These are phyloP conservation scores for Strigops habroptila DNA, from an alignment of 2,113 vertebrate genomes.

Conservation along the genomic window DNA sequence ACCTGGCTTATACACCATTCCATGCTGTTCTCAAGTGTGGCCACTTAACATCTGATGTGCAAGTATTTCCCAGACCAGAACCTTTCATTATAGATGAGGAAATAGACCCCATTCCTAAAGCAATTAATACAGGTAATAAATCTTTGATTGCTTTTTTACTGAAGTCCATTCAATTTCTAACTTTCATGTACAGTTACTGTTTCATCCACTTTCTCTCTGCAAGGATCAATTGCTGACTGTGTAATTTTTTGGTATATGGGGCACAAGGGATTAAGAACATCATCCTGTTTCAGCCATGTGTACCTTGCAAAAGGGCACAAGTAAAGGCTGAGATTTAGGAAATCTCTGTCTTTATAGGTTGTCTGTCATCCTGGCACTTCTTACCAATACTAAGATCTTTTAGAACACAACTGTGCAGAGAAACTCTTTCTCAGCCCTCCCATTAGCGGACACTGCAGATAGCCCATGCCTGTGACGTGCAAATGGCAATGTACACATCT, in stretches of 20 bases:
- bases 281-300: not conserved
- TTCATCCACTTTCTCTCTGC: not conserved
- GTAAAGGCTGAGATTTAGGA: not conserved
- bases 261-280: not conserved
- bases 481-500: not conserved
- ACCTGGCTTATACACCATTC: slow-evolving; percentile 93
- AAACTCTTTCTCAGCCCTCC: not conserved
- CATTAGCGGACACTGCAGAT: fast-evolving
- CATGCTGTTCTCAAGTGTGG: slow-evolving; percentile 95
- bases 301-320: not conserved
- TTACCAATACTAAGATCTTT: not conserved
- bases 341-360: not conserved
- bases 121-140: slow-evolving; percentile 87
- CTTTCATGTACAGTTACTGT: not conserved
- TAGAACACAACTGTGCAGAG: not conserved
- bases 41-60: slow-evolving; percentile 92
- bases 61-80: slow-evolving; percentile 96
- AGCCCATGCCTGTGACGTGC: not conserved
- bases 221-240: not conserved
- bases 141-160: not conserved
- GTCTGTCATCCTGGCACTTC: not conserved
- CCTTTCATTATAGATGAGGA: slow-evolving; percentile 92
- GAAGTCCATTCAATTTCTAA: not conserved
- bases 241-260: not conserved
- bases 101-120: slow-evolving; percentile 88